Conservation (phyloP, 2,113 vertebrate genomes). For the Myotis brandtii region DNA sequence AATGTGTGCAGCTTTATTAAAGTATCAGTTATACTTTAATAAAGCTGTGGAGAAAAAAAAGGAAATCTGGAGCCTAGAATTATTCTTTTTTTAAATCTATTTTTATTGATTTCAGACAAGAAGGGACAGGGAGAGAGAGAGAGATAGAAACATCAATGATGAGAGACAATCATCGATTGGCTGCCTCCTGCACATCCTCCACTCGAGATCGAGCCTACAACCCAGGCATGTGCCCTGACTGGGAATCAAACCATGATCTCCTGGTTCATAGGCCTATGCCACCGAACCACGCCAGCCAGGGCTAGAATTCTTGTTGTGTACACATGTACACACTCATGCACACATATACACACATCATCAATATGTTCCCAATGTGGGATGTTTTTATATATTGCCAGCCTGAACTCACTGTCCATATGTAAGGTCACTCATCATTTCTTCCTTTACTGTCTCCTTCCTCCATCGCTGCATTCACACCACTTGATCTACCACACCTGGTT, state of each 20-base stretch:
- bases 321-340: no score
- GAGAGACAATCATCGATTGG: no score
- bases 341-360: neutral
- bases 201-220: no score
- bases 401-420: neutral
- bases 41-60: neutral
- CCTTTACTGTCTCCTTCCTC: neutral
- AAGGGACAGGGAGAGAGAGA: no score
- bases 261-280: no score
- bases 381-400: neutral
- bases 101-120: no score
- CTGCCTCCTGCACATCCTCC: no score
- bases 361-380: neutral
- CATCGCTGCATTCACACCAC: neutral
- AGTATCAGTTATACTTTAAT: neutral
- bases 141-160: no score
- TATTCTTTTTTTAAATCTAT: no score
- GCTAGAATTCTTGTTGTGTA: neutral
- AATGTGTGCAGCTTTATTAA: neutral
- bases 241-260: no score
- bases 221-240: no score
- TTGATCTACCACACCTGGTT: neutral
- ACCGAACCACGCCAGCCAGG: no score
- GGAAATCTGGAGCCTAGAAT: neutral
- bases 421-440: neutral